Conservation (phyloP, 2,113 vertebrate species). For the Scartelaos histophorus region DNA sequence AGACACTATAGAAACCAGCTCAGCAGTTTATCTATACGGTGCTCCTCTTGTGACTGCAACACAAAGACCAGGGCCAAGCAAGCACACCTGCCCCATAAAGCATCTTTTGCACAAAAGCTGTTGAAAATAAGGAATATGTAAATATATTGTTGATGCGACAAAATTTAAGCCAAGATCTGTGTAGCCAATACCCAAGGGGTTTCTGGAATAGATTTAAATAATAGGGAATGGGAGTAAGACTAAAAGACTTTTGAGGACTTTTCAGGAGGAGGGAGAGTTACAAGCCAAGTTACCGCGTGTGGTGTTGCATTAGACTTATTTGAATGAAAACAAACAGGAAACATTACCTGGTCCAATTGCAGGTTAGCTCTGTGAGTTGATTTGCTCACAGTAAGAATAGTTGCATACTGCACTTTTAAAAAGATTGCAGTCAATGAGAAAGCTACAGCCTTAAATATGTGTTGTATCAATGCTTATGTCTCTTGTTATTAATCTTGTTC, state of each 20-base stretch:
- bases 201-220: not conserved
- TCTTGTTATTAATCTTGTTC: conserved; percentile 17
- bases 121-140: conserved; percentile 40
- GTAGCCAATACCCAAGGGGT: conserved; percentile 3
- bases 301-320: too few relatives aligned
- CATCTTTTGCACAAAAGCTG: conserved; percentile 50
- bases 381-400: not conserved
- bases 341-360: not conserved
- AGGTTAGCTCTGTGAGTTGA: too few relatives aligned
- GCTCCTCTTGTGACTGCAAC: conserved; percentile 45
- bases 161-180: conserved; percentile 43
- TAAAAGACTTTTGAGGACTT: not conserved
- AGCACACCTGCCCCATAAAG: conserved; percentile 64
- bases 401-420: too few relatives aligned
- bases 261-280: not conserved
- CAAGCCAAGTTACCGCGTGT: not conserved
- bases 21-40: conserved; percentile 52
- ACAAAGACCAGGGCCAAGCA: conserved; percentile 38
- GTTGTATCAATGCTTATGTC: not conserved
- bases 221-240: not conserved
- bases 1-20: conserved; percentile 49
- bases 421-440: not conserved
- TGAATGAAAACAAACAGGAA: too few relatives aligned
- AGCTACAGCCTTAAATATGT: not conserved
- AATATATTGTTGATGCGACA: conserved; percentile 46